Percentiles rank a stretch among this genome's conserved stretches.
These are phyloP conservation scores for Drosophila lutescens DNA, from an alignment of 2,888 invertebrate species.

Conservation along the genomic window DNA sequence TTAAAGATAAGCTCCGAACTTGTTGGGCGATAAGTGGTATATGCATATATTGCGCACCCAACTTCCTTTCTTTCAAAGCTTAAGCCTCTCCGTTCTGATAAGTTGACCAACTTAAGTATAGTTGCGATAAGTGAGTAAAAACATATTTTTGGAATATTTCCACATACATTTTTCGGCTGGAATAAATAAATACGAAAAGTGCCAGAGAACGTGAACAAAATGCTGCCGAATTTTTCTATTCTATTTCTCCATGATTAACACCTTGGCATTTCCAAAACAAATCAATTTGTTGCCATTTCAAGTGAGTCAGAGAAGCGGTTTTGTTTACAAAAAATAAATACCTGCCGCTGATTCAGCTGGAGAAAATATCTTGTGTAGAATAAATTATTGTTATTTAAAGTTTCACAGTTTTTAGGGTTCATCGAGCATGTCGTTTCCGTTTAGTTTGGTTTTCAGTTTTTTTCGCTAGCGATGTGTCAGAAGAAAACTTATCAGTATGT, in stretches of 20 bases:
- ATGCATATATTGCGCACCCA: conserved; percentile 18
- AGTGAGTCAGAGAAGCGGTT: conserved; percentile 26
- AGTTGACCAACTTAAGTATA: conserved; percentile 60
- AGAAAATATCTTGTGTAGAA: conserved; percentile 9
- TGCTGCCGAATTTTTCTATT: conserved; percentile 6
- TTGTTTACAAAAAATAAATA: conserved; percentile 23
- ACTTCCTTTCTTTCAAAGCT: conserved; percentile 51
- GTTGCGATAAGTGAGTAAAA: conserved; percentile 46
- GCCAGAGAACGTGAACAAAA: conserved; percentile 11
- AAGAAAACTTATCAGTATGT: conserved; percentile 61
- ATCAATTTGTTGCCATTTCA: conserved; percentile 13
- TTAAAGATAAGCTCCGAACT: conserved; percentile 7
- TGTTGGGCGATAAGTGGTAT: not conserved
- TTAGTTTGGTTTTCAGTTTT: conserved; percentile 4
- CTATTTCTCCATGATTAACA: conserved; percentile 29
- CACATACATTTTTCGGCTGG: not conserved
- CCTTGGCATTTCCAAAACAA: conserved; percentile 27
- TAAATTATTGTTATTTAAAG: conserved; percentile 2
- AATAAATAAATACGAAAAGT: conserved; percentile 15
- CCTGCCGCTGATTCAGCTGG: conserved; percentile 22
- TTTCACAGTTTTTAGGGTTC: conserved; percentile 8
- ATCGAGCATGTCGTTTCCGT: conserved; percentile 22
- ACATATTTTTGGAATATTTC: conserved; percentile 9
- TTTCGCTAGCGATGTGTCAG: conserved; percentile 57
- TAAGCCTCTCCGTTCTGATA: conserved; percentile 31